A percentile compares a stretch with the other conserved stretches of the same genome.
phyloP scores from a whole-genome alignment of 2,113 vertebrate genomes.

The Ameiurus melas region DNA sequence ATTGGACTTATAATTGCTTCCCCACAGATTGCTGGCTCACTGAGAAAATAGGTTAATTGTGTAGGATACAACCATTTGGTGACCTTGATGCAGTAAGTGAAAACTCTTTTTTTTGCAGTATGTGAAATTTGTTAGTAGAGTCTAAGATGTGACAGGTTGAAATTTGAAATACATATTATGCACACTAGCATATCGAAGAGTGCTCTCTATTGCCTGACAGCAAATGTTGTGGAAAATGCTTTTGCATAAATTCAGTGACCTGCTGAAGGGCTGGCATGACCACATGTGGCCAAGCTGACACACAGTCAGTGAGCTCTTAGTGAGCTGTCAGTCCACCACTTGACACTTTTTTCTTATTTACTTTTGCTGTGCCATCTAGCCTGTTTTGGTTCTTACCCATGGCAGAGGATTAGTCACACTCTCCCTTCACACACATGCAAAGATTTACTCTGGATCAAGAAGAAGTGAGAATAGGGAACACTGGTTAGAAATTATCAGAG shows the following conservation, averaged over 20 bases:
- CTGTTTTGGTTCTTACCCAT: constrained; percentile 30
- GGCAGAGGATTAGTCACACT: constrained; percentile 37
- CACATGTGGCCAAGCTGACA: constrained; percentile 49
- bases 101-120: background rate
- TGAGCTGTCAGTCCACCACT: constrained; percentile 33
- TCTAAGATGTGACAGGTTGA: background rate
- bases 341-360: constrained; percentile 45
- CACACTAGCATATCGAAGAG: background rate
- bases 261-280: constrained; percentile 33
- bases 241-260: constrained; percentile 41
- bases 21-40: constrained; percentile 66
- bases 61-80: constrained; percentile 56
- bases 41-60: constrained; percentile 72
- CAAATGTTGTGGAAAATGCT: constrained; percentile 31
- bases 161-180: constrained; percentile 3
- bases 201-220: background rate
- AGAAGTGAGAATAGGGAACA: constrained; percentile 18
- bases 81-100: constrained; percentile 56
- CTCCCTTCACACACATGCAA: constrained; percentile 32
- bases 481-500: constrained; percentile 37
- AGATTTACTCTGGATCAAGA: constrained; percentile 24
- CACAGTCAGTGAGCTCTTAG: constrained; percentile 33
- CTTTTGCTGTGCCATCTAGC: constrained; percentile 49
- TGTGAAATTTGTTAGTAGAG: constrained; percentile 21
- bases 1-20: constrained; percentile 71